Evolutionary conservation across 2,888 invertebrate species (phyloP).

Genomic region (Drosophila robusta): DNA sequence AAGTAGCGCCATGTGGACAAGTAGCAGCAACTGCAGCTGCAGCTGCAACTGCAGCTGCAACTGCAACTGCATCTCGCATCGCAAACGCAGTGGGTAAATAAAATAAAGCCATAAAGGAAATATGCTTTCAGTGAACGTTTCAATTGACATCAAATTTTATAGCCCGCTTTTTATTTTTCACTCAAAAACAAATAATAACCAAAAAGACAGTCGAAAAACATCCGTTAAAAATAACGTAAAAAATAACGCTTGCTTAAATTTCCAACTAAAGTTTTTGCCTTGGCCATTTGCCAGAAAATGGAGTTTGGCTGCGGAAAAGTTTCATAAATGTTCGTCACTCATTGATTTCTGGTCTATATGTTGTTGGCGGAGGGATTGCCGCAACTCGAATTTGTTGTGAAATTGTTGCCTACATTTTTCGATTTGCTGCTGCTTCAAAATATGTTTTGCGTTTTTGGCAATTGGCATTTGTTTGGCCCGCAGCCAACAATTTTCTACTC

Average conservation of each 20-base stretch:
- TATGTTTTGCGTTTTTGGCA: conserved; percentile 58
- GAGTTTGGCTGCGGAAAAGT: conserved; percentile 30
- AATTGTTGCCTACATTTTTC: conserved; percentile 11
- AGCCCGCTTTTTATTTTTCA: conserved; percentile 68
- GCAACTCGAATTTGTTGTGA: conserved; percentile 12
- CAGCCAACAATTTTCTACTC: conserved; percentile 41
- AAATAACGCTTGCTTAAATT: conserved; percentile 36
- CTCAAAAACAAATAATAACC: conserved; percentile 23
- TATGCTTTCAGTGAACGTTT: conserved; percentile 68
- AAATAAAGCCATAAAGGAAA: conserved; percentile 73
- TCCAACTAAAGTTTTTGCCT: conserved; percentile 25
- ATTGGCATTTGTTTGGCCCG: conserved; percentile 54
- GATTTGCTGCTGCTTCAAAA: conserved; percentile 27
- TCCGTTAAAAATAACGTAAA: conserved; percentile 17
- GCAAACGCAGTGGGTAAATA: conserved; percentile 63
- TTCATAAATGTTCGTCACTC: conserved; percentile 61
- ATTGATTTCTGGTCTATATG: conserved; percentile 44
- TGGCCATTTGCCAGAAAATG: conserved; percentile 54
- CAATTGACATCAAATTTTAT: conserved; percentile 75
- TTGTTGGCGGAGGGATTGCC: too few species aligned
- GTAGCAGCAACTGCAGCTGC: conserved; percentile 9
- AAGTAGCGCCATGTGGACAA: conserved; percentile 26
- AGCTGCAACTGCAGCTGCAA: conserved; percentile 10
- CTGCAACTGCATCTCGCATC: conserved; percentile 12
- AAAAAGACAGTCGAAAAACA: conserved; percentile 4